A percentile compares a stretch with the other conserved stretches of the same genome.
Conservation (phyloP, 2,888 invertebrate species). For the Ormyrus rosae region DNA sequence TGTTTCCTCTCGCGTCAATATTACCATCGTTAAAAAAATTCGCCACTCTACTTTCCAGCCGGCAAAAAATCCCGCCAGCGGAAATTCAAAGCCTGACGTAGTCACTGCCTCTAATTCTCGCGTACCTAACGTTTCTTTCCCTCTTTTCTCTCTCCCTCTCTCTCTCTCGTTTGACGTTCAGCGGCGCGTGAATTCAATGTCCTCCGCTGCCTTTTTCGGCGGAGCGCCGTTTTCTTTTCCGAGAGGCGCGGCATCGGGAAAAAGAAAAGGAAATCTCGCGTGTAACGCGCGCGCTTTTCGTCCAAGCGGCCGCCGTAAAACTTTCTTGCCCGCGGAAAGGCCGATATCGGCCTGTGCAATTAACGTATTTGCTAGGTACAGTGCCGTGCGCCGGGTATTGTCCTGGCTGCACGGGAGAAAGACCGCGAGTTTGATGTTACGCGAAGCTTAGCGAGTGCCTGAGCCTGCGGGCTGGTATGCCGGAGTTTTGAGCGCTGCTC, state of each 20-base stretch:
- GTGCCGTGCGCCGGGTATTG: conserved; percentile 9
- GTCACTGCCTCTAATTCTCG: background rate
- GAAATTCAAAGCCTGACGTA: background rate
- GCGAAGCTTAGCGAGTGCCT: too few relatives aligned
- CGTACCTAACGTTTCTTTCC: background rate
- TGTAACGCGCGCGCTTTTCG: background rate
- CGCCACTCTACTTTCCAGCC: background rate
- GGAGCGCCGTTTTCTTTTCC: background rate
- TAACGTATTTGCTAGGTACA: conserved; percentile 40
- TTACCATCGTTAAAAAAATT: conserved; percentile 10
- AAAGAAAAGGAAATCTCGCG: conserved; percentile 6
- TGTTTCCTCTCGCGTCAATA: background rate
- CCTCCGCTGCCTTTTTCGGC: background rate
- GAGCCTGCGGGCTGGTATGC: too few relatives aligned
- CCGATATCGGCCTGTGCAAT: conserved; percentile 44
- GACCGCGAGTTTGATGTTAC: background rate
- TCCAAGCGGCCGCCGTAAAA: conserved; percentile 12
- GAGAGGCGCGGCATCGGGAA: background rate
- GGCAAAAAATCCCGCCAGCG: background rate
- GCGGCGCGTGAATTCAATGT: conserved; percentile 7
- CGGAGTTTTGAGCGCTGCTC: too few relatives aligned
- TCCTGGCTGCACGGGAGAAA: conserved; percentile 5
- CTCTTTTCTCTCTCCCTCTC: background rate
- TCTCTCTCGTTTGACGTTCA: background rate
- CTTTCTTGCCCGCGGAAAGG: conserved; percentile 25